Conservation (phyloP, 2,797 vertebrate species). For the Poecilia velifera region DNA sequence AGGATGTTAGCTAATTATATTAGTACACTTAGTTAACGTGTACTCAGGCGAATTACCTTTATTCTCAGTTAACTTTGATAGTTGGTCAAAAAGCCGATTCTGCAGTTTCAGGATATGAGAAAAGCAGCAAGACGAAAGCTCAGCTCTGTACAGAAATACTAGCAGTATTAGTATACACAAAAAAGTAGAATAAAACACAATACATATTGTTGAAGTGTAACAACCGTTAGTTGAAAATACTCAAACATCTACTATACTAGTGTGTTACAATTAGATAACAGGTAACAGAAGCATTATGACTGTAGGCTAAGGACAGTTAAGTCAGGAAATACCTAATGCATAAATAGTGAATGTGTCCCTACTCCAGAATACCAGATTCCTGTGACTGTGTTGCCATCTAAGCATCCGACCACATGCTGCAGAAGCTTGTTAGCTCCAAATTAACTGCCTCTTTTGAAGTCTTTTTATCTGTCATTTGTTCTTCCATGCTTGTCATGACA, state of each 20-base stretch:
- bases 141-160: not conserved
- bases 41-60: not conserved
- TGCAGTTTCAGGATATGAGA: not conserved
- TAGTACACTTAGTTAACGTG: not conserved
- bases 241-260: not conserved
- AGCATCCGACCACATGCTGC: too few relatives aligned
- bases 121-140: not conserved
- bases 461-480: too few relatives aligned
- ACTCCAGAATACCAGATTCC: too few relatives aligned
- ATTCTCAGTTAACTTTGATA: not conserved
- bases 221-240: not conserved
- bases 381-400: too few relatives aligned
- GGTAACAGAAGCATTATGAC: not conserved
- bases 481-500: too few relatives aligned
- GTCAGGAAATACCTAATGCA: not conserved
- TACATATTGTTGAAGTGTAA: not conserved
- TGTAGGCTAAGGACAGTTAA: not conserved
- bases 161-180: not conserved
- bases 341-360: not conserved
- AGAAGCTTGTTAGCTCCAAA: too few relatives aligned
- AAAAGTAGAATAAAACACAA: not conserved
- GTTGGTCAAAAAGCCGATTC: not conserved
- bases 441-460: too few relatives aligned
- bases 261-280: not conserved
- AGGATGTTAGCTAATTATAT: not conserved